phyloP scores from a whole-genome alignment of 1,140 invertebrate genomes.

The Piezodorus guildinii region DNA sequence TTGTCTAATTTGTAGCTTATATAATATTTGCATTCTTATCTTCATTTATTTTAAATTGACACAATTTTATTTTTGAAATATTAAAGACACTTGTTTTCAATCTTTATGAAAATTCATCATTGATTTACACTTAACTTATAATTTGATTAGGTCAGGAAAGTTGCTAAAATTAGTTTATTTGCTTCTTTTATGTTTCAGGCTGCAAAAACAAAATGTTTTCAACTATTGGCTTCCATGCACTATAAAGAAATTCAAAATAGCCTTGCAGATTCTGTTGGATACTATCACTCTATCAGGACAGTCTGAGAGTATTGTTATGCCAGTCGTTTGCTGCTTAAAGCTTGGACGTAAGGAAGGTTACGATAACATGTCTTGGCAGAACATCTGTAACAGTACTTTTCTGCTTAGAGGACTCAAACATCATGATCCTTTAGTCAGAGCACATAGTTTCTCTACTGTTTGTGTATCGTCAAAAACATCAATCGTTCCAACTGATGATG shows the following conservation, averaged over 20 bases:
- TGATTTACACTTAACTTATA: too few species aligned
- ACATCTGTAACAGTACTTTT: slow-evolving; percentile 7
- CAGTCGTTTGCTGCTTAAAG: slow-evolving; percentile 21
- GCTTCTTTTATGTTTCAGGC: slow-evolving; percentile 16
- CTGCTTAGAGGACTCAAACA: background rate
- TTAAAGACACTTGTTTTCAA: too few species aligned
- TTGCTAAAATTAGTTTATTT: background rate
- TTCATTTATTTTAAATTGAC: too few species aligned
- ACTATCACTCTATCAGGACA: background rate
- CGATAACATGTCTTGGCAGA: slow-evolving; percentile 21
- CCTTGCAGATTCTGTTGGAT: slow-evolving; percentile 19
- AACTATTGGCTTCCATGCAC: slow-evolving; percentile 28
- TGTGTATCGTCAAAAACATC: slow-evolving; percentile 25
- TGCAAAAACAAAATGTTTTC: slow-evolving; percentile 27
- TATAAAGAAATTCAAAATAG: slow-evolving; percentile 24
- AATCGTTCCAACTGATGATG: slow-evolving; percentile 19
- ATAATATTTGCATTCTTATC: too few species aligned
- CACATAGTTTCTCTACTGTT: slow-evolving; percentile 24
- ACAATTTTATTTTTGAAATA: too few species aligned
- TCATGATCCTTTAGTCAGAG: background rate
- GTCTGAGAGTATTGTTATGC: slow-evolving; percentile 7
- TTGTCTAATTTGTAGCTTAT: too few species aligned
- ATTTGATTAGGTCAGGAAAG: too few species aligned
- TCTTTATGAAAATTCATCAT: too few species aligned
- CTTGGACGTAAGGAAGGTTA: slow-evolving; percentile 26